phyloP scores from a whole-genome alignment of 1,140 invertebrate genomes.

The Monochamus saltuarius region DNA sequence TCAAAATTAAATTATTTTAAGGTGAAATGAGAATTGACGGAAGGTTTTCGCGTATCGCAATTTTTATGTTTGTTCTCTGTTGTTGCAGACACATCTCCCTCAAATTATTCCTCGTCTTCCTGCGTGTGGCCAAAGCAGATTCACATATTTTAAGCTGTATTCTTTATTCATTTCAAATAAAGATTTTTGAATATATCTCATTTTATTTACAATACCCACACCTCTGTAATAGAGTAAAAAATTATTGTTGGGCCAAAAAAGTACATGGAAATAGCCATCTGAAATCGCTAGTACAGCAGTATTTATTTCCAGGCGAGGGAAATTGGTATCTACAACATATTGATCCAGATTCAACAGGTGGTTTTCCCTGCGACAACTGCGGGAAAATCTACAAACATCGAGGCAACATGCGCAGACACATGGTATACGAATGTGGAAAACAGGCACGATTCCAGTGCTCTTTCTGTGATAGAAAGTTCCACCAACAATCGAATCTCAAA shows the following conservation, averaged over 20 bases:
- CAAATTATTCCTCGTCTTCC: slow-evolving; percentile 2
- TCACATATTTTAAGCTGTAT: neutral
- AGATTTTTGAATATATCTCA: neutral
- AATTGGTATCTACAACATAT: slow-evolving; percentile 43
- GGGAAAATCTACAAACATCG: slow-evolving; percentile 56
- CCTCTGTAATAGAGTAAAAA: neutral
- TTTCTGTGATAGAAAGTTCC: slow-evolving; percentile 54
- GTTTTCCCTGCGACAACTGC: slow-evolving; percentile 53
- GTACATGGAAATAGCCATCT: slow-evolving; percentile 22
- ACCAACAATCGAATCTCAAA: slow-evolving; percentile 55
- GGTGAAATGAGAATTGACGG: too few species aligned
- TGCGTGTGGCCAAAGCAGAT: slow-evolving; percentile 13
- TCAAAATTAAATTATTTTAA: too few species aligned
- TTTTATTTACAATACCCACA: neutral
- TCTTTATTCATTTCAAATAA: too few species aligned
- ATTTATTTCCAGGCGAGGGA: slow-evolving; percentile 47
- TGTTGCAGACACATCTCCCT: slow-evolving; percentile 15
- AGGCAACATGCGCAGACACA: slow-evolving; percentile 54
- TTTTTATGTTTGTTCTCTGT: slow-evolving; percentile 14
- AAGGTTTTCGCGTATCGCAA: too few species aligned
- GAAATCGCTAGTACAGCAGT: slow-evolving; percentile 46
- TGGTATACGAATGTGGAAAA: slow-evolving; percentile 54
- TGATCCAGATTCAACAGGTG: slow-evolving; percentile 40
- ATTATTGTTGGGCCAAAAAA: slow-evolving; percentile 25
- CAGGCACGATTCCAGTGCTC: slow-evolving; percentile 53